Percentiles rank a stretch among this genome's conserved stretches.
These are phyloP conservation scores for Gephyroberyx darwinii DNA, from an alignment of 2,797 vertebrate species.

Conservation along the genomic window DNA sequence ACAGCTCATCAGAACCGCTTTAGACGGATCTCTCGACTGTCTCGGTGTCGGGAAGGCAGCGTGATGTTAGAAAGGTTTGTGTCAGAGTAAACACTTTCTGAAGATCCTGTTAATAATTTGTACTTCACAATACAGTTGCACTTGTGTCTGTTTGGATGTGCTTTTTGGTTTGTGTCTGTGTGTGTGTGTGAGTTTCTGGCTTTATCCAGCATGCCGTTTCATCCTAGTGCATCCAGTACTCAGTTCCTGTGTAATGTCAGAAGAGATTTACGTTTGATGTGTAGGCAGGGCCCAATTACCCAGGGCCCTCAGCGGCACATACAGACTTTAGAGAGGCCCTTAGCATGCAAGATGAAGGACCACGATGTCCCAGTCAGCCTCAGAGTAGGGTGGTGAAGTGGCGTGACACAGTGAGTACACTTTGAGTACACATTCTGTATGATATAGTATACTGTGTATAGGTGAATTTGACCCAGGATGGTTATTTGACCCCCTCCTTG, in stretches of 20 bases:
- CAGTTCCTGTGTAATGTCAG: conserved; percentile 63
- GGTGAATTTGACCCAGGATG: too few relatives aligned
- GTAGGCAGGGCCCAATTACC: conserved; percentile 64
- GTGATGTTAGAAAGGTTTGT: conserved; percentile 12
- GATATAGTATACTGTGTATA: background rate
- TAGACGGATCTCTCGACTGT: conserved; percentile 37
- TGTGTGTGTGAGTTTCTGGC: conserved; percentile 23
- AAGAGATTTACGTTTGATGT: conserved; percentile 65
- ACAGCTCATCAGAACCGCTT: conserved; percentile 52
- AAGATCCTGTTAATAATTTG: conserved; percentile 65
- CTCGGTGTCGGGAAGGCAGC: conserved; percentile 19
- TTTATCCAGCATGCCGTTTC: conserved; percentile 62
- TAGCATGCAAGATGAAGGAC: conserved; percentile 23
- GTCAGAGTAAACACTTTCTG: conserved; percentile 62
- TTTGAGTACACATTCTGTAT: conserved; percentile 49
- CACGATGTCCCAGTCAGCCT: conserved; percentile 24
- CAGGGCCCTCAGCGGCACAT: conserved; percentile 41
- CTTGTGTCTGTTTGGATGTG: conserved; percentile 52
- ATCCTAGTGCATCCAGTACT: conserved; percentile 46
- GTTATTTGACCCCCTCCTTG: background rate
- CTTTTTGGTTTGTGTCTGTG: conserved; percentile 29
- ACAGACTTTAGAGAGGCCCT: conserved; percentile 44
- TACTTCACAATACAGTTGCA: conserved; percentile 34
- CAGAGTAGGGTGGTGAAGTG: conserved; percentile 27
- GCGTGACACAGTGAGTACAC: conserved; percentile 13